These are phyloP conservation scores for Agonopterix subpropinquella DNA, from an alignment of 2,888 invertebrate genomes.

Conservation along the genomic window DNA sequence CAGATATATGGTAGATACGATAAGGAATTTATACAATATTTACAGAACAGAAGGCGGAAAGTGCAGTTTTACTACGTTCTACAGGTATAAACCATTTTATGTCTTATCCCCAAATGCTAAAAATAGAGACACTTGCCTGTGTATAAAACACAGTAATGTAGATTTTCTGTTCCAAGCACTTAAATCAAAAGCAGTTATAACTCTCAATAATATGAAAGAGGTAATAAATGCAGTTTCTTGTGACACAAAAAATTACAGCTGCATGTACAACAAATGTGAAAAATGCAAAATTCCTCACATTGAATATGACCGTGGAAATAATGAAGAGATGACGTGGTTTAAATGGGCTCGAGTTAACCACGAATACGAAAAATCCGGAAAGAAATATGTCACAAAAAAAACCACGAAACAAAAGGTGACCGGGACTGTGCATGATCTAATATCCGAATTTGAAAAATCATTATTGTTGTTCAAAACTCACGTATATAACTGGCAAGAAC, in stretches of 20 bases:
- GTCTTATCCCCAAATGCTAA: slow-evolving; percentile 5
- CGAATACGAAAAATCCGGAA: slow-evolving; percentile 8
- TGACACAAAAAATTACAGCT: slow-evolving; percentile 4
- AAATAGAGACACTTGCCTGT: slow-evolving; percentile 12
- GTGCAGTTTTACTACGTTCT: slow-evolving; percentile 11
- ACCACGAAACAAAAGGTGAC: slow-evolving; percentile 8
- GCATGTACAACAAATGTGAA: slow-evolving; percentile 10
- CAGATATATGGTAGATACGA: slow-evolving; percentile 6
- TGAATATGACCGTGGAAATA: slow-evolving; percentile 2
- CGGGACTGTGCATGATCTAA: slow-evolving; percentile 3
- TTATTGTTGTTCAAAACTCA: neutral
- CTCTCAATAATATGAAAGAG: neutral
- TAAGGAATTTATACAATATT: slow-evolving; percentile 6
- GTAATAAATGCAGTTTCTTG: neutral
- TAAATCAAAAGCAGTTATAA: neutral
- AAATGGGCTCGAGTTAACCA: slow-evolving; percentile 9
- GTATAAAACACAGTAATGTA: slow-evolving; percentile 7
- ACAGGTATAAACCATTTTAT: slow-evolving; percentile 11
- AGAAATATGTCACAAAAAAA: slow-evolving; percentile 7
- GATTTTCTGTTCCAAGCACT: neutral
- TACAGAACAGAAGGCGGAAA: slow-evolving; percentile 11
- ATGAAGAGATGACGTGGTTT: slow-evolving; percentile 9
- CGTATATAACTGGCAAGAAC: neutral
- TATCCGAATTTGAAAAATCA: slow-evolving; percentile 8
- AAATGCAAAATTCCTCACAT: slow-evolving; percentile 4